phyloP scores from a whole-genome alignment of 2,113 vertebrate species.

The Columba janthina region DNA sequence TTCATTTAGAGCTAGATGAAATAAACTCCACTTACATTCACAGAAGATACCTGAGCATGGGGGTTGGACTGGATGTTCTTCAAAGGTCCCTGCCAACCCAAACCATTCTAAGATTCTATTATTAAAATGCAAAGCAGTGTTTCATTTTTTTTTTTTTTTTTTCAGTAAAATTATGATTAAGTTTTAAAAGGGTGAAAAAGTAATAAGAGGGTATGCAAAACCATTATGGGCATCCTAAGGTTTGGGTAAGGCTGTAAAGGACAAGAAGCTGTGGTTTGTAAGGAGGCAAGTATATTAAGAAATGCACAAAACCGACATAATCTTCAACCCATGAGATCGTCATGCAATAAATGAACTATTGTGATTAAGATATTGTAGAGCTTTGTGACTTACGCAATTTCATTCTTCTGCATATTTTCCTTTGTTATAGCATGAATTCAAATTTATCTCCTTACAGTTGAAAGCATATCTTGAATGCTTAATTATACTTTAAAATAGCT shows the following conservation, averaged over 20 bases:
- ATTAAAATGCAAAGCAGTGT: neutral
- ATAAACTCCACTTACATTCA: neutral
- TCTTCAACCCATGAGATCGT: neutral
- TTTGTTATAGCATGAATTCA: constrained; percentile 15
- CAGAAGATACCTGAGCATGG: neutral
- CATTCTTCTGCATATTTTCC: neutral
- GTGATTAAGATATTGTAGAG: neutral
- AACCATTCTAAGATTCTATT: too few species aligned
- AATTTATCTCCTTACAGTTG: neutral
- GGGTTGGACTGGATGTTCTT: too few species aligned
- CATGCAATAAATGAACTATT: neutral
- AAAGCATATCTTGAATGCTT: neutral
- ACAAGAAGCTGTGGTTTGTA: neutral
- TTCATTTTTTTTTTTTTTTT: neutral
- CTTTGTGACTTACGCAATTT: neutral
- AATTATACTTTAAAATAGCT: neutral
- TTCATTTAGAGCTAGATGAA: neutral
- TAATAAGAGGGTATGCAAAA: neutral
- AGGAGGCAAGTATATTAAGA: neutral
- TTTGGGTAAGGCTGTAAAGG: neutral
- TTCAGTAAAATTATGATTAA: neutral
- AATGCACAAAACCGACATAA: neutral
- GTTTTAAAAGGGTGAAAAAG: neutral
- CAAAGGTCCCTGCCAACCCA: too few species aligned
- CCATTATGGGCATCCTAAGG: neutral